A percentile compares a stretch with the other conserved stretches of the same genome.
phyloP scores from a whole-genome alignment of 1,140 invertebrate species.

The Yoshiicerus persimilis region DNA sequence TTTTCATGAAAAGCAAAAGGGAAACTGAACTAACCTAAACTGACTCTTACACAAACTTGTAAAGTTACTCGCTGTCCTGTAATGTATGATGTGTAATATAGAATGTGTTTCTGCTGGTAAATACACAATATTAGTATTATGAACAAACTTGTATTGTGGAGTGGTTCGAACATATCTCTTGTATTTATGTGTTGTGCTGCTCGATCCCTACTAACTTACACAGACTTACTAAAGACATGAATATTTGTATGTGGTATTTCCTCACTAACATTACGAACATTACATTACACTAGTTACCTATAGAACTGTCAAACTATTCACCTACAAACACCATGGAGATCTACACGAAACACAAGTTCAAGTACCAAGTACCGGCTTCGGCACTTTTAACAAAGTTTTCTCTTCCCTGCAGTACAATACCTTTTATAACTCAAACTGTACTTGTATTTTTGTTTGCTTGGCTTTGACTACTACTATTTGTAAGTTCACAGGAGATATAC shows the following conservation, averaged over 20 bases:
- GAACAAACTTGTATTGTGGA: background rate
- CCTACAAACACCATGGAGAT: background rate
- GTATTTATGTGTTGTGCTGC: background rate
- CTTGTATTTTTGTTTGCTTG: background rate
- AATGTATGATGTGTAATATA: background rate
- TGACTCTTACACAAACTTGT: background rate
- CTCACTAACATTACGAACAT: no score
- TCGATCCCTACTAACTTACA: background rate
- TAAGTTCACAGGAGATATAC: background rate
- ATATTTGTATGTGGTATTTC: background rate
- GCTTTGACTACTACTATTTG: no score
- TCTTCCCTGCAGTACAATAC: background rate
- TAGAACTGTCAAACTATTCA: slow-evolving; percentile 1
- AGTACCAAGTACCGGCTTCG: slow-evolving; percentile 18
- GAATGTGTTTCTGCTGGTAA: background rate
- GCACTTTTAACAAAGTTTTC: slow-evolving; percentile 11
- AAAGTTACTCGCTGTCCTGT: background rate
- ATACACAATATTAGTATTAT: background rate
- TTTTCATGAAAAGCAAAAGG: slow-evolving; percentile 39
- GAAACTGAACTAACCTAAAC: background rate
- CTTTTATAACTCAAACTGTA: slow-evolving; percentile 8
- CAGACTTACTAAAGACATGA: background rate
- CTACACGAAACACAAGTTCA: background rate
- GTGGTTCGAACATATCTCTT: background rate
- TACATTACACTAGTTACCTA: background rate